These are phyloP conservation scores for Elephantulus edwardii DNA, from an alignment of 2,113 vertebrate species.

Conservation along the genomic window DNA sequence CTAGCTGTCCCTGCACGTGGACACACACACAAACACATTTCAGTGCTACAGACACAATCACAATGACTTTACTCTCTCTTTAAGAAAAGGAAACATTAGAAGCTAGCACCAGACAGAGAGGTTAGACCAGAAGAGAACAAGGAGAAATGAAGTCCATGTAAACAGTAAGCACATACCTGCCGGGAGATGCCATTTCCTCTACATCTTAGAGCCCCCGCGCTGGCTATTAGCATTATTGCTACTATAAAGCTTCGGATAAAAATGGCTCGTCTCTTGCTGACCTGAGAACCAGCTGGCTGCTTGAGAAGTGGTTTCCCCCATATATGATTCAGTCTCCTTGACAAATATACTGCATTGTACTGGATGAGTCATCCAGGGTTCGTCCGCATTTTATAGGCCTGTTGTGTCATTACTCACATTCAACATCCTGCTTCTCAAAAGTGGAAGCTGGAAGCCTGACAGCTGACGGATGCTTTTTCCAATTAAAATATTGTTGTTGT, in stretches of 20 bases:
- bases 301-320: constrained; percentile 79
- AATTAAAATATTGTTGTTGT: constrained; percentile 71
- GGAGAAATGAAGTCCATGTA: not conserved
- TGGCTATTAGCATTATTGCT: constrained; percentile 68
- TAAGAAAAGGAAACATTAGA: constrained; percentile 43
- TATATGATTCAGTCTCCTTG: constrained; percentile 89
- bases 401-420: constrained; percentile 84
- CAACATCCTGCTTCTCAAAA: constrained; percentile 83
- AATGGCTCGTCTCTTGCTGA: constrained; percentile 65
- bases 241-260: constrained; percentile 72
- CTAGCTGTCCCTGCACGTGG: constrained; percentile 30
- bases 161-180: constrained; percentile 82
- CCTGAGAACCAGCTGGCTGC: constrained; percentile 81
- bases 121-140: not conserved
- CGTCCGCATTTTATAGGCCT: constrained; percentile 86
- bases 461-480: constrained; percentile 80
- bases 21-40: not conserved
- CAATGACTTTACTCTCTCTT: not conserved
- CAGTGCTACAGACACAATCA: not conserved
- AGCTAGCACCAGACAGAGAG: constrained; percentile 34
- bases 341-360: constrained; percentile 87
- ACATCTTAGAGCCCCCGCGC: constrained; percentile 74
- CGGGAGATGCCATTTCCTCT: constrained; percentile 85
- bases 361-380: constrained; percentile 88
- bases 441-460: constrained; percentile 70